Conservation (phyloP, 2,797 vertebrate genomes). For the Denticeps clupeoides region DNA sequence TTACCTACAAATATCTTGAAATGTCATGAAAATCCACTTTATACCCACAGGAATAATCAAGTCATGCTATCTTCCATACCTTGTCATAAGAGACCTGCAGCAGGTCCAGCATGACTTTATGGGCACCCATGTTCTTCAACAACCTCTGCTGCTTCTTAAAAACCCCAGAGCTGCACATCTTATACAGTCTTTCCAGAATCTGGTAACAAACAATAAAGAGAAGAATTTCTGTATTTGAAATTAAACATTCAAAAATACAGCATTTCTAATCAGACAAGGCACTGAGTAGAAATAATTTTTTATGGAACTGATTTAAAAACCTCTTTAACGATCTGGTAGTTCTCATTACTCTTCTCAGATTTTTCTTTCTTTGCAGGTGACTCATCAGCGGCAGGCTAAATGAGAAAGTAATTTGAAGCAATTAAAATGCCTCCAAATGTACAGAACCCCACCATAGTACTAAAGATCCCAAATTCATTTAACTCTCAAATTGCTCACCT, state of each 20-base stretch:
- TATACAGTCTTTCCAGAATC: constrained; percentile 88
- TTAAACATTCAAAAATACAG: too few species aligned
- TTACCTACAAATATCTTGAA: too few species aligned
- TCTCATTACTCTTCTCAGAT: constrained; percentile 80
- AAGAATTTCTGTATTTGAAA: too few species aligned
- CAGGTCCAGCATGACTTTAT: constrained; percentile 96
- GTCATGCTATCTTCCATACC: constrained; percentile 38
- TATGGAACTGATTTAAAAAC: constrained; percentile 31
- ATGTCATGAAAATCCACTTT: too few species aligned
- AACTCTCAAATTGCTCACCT: constrained; percentile 27
- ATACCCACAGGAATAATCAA: too few species aligned
- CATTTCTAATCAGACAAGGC: too few species aligned
- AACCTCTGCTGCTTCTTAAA: constrained; percentile 94
- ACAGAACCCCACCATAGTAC: too few species aligned
- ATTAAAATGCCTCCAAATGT: not conserved
- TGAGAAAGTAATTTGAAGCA: constrained; percentile 18
- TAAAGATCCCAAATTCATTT: too few species aligned
- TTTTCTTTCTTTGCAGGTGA: constrained; percentile 48
- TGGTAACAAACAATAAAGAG: constrained; percentile 31
- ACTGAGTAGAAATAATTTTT: too few species aligned
- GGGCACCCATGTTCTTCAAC: constrained; percentile 94
- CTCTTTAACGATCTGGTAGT: constrained; percentile 88
- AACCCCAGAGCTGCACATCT: constrained; percentile 85
- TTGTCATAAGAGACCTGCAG: constrained; percentile 88
- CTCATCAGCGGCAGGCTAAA: constrained; percentile 39